Conservation (phyloP, 2,888 invertebrate genomes). For the Monoplex corrugatus region DNA sequence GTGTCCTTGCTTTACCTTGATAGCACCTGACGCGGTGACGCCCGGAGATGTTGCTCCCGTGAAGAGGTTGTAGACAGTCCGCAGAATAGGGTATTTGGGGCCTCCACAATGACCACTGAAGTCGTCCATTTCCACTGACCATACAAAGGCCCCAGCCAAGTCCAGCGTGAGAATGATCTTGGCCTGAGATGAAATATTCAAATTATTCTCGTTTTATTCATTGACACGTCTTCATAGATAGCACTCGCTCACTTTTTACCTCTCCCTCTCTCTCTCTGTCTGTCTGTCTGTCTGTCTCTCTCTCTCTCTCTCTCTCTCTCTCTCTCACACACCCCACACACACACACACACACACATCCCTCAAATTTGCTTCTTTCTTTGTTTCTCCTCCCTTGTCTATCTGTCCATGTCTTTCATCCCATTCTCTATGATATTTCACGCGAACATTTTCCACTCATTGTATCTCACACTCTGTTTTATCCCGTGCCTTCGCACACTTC, state of each 20-base stretch:
- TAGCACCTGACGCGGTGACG: not conserved
- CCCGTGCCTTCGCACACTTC: no score
- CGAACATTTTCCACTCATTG: conserved; percentile 24
- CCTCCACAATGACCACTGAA: conserved; percentile 93
- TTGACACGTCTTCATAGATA: not conserved
- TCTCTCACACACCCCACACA: no score
- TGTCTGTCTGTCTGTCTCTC: conserved; percentile 40
- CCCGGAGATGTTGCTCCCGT: conserved; percentile 21
- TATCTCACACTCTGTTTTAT: conserved; percentile 38
- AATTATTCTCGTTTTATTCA: no score
- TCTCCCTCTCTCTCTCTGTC: not conserved
- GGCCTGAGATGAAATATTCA: no score
- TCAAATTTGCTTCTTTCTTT: conserved; percentile 43
- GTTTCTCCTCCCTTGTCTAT: not conserved
- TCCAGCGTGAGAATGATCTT: conserved; percentile 78
- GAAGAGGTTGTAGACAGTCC: conserved; percentile 88
- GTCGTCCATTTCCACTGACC: conserved; percentile 98
- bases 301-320: conserved; percentile 47
- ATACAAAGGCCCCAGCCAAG: conserved; percentile 95
- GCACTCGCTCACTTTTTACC: not conserved
- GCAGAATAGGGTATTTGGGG: conserved; percentile 94
- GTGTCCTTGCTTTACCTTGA: not conserved
- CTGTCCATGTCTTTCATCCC: not conserved
- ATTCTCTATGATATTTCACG: not conserved
- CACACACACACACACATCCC: no score